Percentiles rank a stretch among this genome's conserved stretches.
Evolutionary conservation across 2,888 invertebrate genomes (phyloP).

Genomic region (Trisateles emortualis): DNA sequence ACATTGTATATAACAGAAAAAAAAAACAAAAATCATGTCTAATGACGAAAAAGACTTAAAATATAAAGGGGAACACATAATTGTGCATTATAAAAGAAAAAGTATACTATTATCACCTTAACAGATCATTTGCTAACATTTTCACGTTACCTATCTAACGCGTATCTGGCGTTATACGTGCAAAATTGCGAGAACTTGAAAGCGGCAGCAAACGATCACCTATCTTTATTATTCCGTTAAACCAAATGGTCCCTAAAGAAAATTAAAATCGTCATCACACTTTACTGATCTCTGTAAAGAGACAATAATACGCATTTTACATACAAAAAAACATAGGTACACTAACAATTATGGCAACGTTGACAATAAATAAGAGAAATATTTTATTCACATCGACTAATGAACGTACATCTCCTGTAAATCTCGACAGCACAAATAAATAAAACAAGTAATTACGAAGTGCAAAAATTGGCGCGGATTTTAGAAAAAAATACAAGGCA

Average conservation of each 20-base stretch:
- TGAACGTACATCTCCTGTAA: slow-evolving; percentile 60
- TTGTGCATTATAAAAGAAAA: slow-evolving; percentile 81
- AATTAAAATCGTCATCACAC: slow-evolving; percentile 84
- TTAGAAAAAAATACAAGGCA: slow-evolving; percentile 85
- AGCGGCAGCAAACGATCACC: slow-evolving; percentile 58
- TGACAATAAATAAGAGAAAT: slow-evolving; percentile 84
- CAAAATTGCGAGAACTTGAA: slow-evolving; percentile 49
- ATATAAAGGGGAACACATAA: slow-evolving; percentile 71
- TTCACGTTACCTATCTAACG: slow-evolving; percentile 51
- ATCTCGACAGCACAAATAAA: slow-evolving; percentile 79
- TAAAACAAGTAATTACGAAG: slow-evolving; percentile 57
- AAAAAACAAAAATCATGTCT: slow-evolving; percentile 59
- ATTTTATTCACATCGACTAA: slow-evolving; percentile 77
- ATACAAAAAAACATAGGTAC: slow-evolving; percentile 76
- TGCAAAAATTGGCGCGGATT: slow-evolving; percentile 72
- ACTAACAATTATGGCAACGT: slow-evolving; percentile 87
- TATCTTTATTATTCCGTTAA: slow-evolving; percentile 67
- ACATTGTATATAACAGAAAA: slow-evolving; percentile 63
- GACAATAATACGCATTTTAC: slow-evolving; percentile 82
- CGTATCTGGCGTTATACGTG: slow-evolving; percentile 75
- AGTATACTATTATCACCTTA: slow-evolving; percentile 83
- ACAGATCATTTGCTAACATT: slow-evolving; percentile 56
- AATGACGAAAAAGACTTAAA: slow-evolving; percentile 71
- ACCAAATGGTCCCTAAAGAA: slow-evolving; percentile 85
- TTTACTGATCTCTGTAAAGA: slow-evolving; percentile 69